Evolutionary conservation across 2,888 invertebrate genomes (phyloP).

Genomic region (Caenorhabditis macrosperma): DNA sequence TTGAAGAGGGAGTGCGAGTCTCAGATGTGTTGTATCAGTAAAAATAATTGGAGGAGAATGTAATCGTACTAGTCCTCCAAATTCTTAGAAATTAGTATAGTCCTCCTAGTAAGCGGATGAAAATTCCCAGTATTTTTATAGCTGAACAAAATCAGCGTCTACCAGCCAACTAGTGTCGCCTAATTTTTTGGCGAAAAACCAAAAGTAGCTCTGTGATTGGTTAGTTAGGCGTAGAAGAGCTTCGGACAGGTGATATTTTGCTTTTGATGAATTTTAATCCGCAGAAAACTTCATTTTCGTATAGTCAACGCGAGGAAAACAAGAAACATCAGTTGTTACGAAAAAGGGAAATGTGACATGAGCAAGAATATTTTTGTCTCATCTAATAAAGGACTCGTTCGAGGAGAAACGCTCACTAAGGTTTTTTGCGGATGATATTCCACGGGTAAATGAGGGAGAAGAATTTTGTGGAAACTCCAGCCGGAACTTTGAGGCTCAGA

Average conservation of each 20-base stretch:
- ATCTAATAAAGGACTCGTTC: too few species aligned
- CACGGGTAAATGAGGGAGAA: too few species aligned
- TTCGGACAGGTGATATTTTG: conserved; percentile 37
- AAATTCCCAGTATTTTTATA: neutral
- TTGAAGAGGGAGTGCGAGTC: conserved; percentile 15
- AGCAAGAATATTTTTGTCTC: too few species aligned
- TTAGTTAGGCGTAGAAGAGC: conserved; percentile 10
- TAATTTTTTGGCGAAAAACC: neutral
- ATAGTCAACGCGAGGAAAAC: conserved; percentile 26
- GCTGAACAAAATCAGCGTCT: too few species aligned
- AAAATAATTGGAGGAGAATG: conserved; percentile 29
- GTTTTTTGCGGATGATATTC: too few species aligned
- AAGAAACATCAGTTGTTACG: neutral
- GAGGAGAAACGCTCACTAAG: too few species aligned
- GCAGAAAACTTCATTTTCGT: conserved; percentile 28
- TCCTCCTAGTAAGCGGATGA: neutral
- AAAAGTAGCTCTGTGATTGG: neutral
- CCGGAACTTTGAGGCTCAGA: too few species aligned
- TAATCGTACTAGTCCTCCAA: conserved; percentile 31
- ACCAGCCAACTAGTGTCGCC: too few species aligned
- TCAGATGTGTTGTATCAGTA: conserved; percentile 22
- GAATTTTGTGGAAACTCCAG: too few species aligned
- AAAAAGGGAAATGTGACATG: neutral
- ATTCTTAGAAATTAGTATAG: neutral
- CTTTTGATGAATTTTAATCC: conserved; percentile 7